Base-by-base conservation (phyloP, 1,140 invertebrate genomes). In the Aethina tumida region DNA sequence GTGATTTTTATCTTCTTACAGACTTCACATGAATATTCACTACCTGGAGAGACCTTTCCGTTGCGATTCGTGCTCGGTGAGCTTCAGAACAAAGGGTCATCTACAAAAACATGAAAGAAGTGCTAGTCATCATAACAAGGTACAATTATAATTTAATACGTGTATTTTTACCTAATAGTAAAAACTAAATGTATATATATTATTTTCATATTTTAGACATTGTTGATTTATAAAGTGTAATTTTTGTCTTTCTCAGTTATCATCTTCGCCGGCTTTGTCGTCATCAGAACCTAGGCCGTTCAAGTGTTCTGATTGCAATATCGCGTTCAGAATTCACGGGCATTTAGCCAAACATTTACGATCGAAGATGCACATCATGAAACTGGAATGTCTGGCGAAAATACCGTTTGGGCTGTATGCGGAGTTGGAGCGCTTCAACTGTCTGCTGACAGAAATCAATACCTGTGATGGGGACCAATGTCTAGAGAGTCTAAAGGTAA, bases 301-400 rank as follows among this genome's bases (percentile, higher is more conserved):
- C 55, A 90, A 92, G 55, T 97, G 94, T 67, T 79, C 77, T 4
- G 90, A 96, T 55, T 98, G 95, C 62, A 91, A 91, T 60, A 86
- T 93, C 41, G 91, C 90, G 1, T 98, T 98, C 60, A 75, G 93
- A 43, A 96, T 96, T 55, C 90, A 95, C 55, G 93, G 91, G 0
- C 92, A 97, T 64, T 67, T 98, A 47, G 89, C 92, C 0, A 97
- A 97, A 66, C 95, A 98, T 71, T 68, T 97, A 24, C 74, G 93
- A 22, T 95, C 91, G 18, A 97, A 97, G 70, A 87, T 90, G 75
- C 95, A 99, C 58, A 93, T 97, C 14, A 91, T 92, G 79, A 84
- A 88, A 54, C 68, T 97, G 24, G 93, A 97, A 62, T 91, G 86
- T 62, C 63, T 93, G 17, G 85, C 77, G 25, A 97, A 96, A 66